Evolutionary conservation across 2,113 vertebrate genomes (phyloP), one percentile per base, ranked within the genome.

Genomic region (Tiliqua scincoides): DNA sequence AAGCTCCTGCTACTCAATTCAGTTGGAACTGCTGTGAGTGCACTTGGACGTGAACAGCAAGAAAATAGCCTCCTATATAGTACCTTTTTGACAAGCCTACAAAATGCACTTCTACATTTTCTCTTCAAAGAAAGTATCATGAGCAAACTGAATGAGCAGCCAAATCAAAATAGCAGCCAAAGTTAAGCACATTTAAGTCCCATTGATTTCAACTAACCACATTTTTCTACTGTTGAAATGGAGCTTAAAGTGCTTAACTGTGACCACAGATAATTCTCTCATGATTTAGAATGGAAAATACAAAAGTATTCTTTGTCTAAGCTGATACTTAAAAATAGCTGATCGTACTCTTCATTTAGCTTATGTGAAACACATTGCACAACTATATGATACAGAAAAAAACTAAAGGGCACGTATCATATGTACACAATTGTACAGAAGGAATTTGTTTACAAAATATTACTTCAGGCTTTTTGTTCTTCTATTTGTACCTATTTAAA

Each of bases 301-400:
- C 57, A 79, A 86, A 43, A 86, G 3, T 20, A 48, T 6, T 54
- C 70, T 30, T 81, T 75, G 6, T 61, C 71, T 23, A 81, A 43
- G 83, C 91, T 83, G 65, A 89, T 89, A 89, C 88, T 94, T 89
- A 94, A 93, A 95, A 95, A 95, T 94, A 95, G 91, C 81, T 82
- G 91, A 84, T 40, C 75, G 83, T 77, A 79, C 54, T 85, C 82
- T 91, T 91, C 57, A 30, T 82, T 75, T 85, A 87, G 35, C 68
- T 72, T 91, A 0, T 0, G 14, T 73, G 83, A 91, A 89, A 89
- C 32, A 79, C 4, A 12, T 59, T 79, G 89, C 61, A 88, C 30
- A 87, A 25, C 61, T 52, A 91, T 81, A 89, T 74, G 82, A 80
- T 90, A 88, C 15, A 76, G 73, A 89, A 87, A 73, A n/a, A 72